These are phyloP conservation scores for Sinelater perroti DNA, from an alignment of 2,888 invertebrate species.

Conservation along the genomic window DNA sequence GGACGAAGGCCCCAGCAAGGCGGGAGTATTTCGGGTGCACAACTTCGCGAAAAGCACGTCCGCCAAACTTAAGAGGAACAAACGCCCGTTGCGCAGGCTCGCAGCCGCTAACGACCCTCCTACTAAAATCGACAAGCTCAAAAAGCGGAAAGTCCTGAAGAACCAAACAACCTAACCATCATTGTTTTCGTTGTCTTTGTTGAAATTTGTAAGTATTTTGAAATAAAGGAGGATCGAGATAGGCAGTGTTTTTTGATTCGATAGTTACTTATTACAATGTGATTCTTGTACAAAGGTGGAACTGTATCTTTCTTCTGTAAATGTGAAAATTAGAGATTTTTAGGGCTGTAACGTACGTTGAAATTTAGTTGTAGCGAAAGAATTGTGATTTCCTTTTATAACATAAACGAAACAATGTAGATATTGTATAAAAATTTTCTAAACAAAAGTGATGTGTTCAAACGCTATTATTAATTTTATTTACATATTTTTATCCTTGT, in stretches of 20 bases:
- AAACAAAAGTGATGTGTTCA: slow-evolving; percentile 20
- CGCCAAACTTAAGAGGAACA: slow-evolving; percentile 52
- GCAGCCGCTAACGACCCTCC: slow-evolving; percentile 48
- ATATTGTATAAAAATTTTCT: slow-evolving; percentile 12
- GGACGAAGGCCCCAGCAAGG: slow-evolving; percentile 48
- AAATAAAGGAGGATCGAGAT: background rate
- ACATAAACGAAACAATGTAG: background rate
- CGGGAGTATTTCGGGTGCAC: slow-evolving; percentile 52
- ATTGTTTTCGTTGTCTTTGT: slow-evolving; percentile 29
- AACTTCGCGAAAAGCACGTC: slow-evolving; percentile 52
- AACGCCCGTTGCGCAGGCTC: slow-evolving; percentile 52
- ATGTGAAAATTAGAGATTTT: slow-evolving; percentile 10
- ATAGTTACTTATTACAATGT: background rate
- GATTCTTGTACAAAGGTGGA: slow-evolving; percentile 17
- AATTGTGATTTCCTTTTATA: slow-evolving; percentile 10
- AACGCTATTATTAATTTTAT: slow-evolving; percentile 13
- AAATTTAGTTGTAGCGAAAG: slow-evolving; percentile 8
- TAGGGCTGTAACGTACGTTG: slow-evolving; percentile 2
- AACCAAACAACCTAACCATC: slow-evolving; percentile 22
- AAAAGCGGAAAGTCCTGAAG: slow-evolving; percentile 52
- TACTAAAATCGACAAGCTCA: slow-evolving; percentile 54
- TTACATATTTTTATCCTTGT: slow-evolving; percentile 12
- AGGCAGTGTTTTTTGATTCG: slow-evolving; percentile 3
- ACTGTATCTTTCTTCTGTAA: background rate
- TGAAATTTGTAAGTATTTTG: slow-evolving; percentile 30